phyloP scores from a whole-genome alignment of 2,113 vertebrate species.

The Falcunculus frontatus region DNA sequence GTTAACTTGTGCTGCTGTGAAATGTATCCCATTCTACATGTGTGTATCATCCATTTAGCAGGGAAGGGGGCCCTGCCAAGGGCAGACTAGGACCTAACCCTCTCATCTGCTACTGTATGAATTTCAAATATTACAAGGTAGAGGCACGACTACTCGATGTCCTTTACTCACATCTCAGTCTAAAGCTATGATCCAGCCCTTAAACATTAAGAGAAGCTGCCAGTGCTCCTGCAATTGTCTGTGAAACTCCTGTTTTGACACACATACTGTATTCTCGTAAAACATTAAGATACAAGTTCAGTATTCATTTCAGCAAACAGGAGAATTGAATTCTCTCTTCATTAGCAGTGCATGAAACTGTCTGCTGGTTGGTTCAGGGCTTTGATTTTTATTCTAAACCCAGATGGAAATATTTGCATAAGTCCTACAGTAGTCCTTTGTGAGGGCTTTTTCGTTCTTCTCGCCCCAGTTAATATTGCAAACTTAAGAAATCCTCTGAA shows the following conservation, averaged over 20 bases:
- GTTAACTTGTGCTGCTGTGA: neutral
- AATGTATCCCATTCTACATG: neutral
- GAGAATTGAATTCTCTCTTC: conserved; percentile 63
- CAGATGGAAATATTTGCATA: conserved; percentile 63
- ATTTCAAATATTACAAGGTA: neutral
- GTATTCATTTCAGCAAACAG: conserved; percentile 47
- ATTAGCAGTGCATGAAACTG: conserved; percentile 54
- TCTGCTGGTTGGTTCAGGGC: conserved; percentile 48
- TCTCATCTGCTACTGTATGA: neutral
- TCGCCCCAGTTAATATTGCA: conserved; percentile 37
- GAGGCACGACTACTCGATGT: neutral
- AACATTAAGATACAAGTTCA: conserved; percentile 43
- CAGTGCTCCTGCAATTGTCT: neutral
- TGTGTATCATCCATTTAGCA: neutral
- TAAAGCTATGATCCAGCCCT: neutral
- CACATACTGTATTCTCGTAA: neutral
- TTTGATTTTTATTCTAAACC: conserved; percentile 66
- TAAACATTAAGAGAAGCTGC: neutral
- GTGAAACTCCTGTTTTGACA: conserved; percentile 8
- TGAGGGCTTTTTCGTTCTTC: conserved; percentile 33
- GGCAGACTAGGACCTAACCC: neutral
- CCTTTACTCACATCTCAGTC: neutral
- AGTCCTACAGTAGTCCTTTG: conserved; percentile 54
- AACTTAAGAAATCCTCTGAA: conserved; percentile 42
- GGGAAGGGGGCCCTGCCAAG: neutral